These are phyloP conservation scores for Lapara coniferarum DNA, from an alignment of 2,888 invertebrate genomes.

Conservation along the genomic window DNA sequence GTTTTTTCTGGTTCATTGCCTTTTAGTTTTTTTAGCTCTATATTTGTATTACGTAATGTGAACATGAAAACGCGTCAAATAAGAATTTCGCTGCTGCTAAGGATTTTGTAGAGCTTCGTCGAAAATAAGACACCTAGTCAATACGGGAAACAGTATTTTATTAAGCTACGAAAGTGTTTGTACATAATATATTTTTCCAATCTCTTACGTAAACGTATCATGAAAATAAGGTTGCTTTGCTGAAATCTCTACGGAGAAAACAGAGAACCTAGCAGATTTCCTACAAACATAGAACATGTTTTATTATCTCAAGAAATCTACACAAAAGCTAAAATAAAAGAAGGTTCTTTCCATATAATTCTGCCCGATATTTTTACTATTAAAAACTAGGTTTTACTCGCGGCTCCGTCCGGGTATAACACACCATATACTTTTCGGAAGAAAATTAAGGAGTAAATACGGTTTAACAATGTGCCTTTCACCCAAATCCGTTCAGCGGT, in stretches of 20 bases:
- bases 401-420: too few relatives aligned
- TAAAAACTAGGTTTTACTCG: not conserved
- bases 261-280: not conserved
- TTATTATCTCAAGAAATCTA: not conserved
- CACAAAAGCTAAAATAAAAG: not conserved
- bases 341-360: not conserved
- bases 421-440: too few relatives aligned
- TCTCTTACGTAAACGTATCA: not conserved
- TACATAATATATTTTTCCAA: not conserved
- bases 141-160: too few relatives aligned
- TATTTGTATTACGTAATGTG: too few relatives aligned
- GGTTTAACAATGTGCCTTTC: too few relatives aligned
- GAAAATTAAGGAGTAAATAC: too few relatives aligned
- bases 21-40: not conserved
- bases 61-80: too few relatives aligned
- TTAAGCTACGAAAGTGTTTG: too few relatives aligned
- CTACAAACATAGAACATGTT: not conserved
- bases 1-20: not conserved
- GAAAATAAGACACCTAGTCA: too few relatives aligned
- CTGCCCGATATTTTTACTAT: not conserved
- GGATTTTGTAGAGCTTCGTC: too few relatives aligned
- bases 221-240: not conserved
- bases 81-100: too few relatives aligned
- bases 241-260: not conserved
- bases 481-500: too few relatives aligned